These are phyloP conservation scores for Cricetomys ansorgei DNA, from an alignment of 2,113 vertebrate species.

Conservation along the genomic window DNA sequence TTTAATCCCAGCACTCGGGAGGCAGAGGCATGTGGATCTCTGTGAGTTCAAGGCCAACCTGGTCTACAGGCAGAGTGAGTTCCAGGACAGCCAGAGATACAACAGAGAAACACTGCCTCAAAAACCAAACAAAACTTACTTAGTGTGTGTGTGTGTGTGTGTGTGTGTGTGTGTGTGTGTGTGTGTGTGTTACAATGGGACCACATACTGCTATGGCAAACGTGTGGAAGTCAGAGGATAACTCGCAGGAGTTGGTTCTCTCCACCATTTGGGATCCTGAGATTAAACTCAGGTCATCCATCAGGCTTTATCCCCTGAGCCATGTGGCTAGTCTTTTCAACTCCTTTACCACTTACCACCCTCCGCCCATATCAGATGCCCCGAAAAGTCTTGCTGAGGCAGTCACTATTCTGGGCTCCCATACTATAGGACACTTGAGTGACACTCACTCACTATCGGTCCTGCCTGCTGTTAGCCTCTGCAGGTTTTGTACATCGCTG, in stretches of 20 bases:
- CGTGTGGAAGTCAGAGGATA: not conserved
- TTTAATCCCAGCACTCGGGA: no score
- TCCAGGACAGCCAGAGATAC: no score
- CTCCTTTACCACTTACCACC: not conserved
- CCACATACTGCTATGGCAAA: no score
- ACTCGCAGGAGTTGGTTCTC: no score
- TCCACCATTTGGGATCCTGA: not conserved
- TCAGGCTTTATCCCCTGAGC: not conserved
- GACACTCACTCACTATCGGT: not conserved
- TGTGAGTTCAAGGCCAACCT: no score
- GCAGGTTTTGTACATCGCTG: rapidly evolving
- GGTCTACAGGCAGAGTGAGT: no score
- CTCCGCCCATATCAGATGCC: no score
- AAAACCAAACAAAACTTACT: not conserved
- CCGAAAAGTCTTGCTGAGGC: not conserved
- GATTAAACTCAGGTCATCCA: no score
- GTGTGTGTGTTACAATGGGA: not conserved
- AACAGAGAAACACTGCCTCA: no score
- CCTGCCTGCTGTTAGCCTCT: not conserved
- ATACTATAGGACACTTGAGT: rapidly evolving
- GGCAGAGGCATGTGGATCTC: no score
- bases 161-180: not conserved
- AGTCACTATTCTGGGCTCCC: not conserved
- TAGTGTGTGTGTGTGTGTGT: not conserved
- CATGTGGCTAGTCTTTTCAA: not conserved